A percentile compares a stretch with the other conserved stretches of the same genome.
These are phyloP conservation scores for Gisinianus flammeolus DNA, from an alignment of 2,888 invertebrate species.

Conservation along the genomic window DNA sequence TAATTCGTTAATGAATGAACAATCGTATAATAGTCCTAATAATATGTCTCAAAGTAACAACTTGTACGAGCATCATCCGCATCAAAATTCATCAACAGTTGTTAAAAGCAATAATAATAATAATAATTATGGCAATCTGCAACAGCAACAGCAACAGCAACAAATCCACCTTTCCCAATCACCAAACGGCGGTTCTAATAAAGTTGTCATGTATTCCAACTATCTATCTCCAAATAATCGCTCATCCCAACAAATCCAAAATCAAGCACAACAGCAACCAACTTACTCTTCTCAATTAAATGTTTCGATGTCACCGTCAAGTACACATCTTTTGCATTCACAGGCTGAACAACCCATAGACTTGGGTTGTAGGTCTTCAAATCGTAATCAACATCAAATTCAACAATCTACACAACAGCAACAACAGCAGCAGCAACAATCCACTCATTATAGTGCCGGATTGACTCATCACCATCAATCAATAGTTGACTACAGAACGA, in stretches of 20 bases:
- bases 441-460: constrained; percentile 22
- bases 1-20: constrained; percentile 18
- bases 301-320: constrained; percentile 35
- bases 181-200: constrained; percentile 14
- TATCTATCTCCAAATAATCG: constrained; percentile 27
- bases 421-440: constrained; percentile 65
- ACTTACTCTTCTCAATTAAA: constrained; percentile 18
- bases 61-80: constrained; percentile 17
- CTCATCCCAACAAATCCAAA: not conserved
- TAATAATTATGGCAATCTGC: constrained; percentile 23
- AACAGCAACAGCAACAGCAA: constrained; percentile 25
- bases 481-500: constrained; percentile 39
- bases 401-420: constrained; percentile 64
- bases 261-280: constrained; percentile 9
- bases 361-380: constrained; percentile 59
- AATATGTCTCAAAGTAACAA: constrained; percentile 13
- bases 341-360: constrained; percentile 52
- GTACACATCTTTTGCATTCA: constrained; percentile 43
- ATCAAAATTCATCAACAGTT: constrained; percentile 13
- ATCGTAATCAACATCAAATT: constrained; percentile 58
- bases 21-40: constrained; percentile 22
- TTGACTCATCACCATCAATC: constrained; percentile 21
- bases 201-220: constrained; percentile 36
- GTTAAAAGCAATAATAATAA: constrained; percentile 20
- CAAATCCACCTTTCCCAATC: constrained; percentile 8